Base-by-base conservation (phyloP, 2,113 vertebrate genomes). In the Onychostruthus taczanowskii region DNA sequence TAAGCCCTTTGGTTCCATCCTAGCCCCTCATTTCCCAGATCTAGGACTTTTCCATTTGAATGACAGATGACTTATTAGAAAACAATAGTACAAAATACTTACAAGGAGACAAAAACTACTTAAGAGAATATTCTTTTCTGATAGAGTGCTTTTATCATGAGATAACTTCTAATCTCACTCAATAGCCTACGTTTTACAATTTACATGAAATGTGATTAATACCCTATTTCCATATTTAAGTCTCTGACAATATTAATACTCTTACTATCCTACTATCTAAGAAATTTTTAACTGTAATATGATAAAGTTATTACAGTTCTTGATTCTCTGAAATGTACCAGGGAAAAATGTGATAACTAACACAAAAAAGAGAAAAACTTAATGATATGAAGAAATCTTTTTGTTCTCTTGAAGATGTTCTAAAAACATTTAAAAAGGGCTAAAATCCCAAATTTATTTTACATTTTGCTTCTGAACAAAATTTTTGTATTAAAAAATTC, bases 81-180 rank as follows among this genome's bases (percentile, higher is more conserved):
- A 90, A 92, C 79, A 96, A 92, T 76, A 84, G 76, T 43, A 68
- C 46, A 90, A 88, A 95, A 86, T 50, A 75, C 88, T 93, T 86
- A 86, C 35, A 77, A 23, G 43, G 20, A 69, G 79, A 82, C 56
- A 87, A 93, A 90, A 96, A 55, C 53, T 93, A 86, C 83, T 89
- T 80, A 69, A 77, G 67, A 88, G 50, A 89, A 96, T 90, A 52
- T 86, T 90, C 90, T 94, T 95, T 88, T 90, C 89, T 84, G 75
- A 90, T 58, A 19, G 9, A 90, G 62, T 77, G 66, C 75, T 95
- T 96, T 84, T 70, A 76, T 77, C 86, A 62, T 39, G 70, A 93
- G 87, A 69, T 28, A 86, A 44, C 30, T 86, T 90, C 72, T 94
- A 90, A 93, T 96, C 79, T 94, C 76, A 63, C 35, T 59, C 22